Evolutionary conservation across 2,888 invertebrate genomes (phyloP).

Genomic region (Phortica okadai): DNA sequence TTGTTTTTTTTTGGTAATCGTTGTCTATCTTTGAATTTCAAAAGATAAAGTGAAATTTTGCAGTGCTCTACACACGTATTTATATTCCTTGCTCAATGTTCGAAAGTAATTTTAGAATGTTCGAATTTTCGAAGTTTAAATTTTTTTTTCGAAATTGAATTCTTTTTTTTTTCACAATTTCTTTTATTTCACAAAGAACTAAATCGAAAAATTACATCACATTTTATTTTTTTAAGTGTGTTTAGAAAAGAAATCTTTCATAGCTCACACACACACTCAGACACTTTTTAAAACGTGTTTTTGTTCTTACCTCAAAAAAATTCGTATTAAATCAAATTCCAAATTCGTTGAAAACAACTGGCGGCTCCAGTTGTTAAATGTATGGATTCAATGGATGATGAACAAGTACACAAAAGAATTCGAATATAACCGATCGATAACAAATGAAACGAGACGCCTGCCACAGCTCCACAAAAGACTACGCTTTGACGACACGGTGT

Average conservation of each 20-base stretch:
- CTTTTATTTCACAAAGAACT: conserved; percentile 5
- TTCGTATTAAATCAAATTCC: conserved; percentile 17
- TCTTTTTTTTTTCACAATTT: conserved; percentile 4
- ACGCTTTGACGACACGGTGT: conserved; percentile 53
- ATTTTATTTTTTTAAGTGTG: conserved; percentile 26
- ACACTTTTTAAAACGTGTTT: conserved; percentile 36
- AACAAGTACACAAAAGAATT: conserved; percentile 28
- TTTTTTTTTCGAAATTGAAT: conserved; percentile 9
- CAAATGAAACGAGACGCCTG: conserved; percentile 50
- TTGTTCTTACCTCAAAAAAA: conserved; percentile 24
- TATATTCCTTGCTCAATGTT: conserved; percentile 35
- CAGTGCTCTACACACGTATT: background rate
- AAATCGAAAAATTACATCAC: conserved; percentile 20
- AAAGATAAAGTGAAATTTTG: conserved; percentile 42
- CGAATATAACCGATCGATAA: conserved; percentile 29
- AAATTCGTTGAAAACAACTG: conserved; percentile 12
- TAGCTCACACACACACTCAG: background rate
- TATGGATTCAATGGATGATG: conserved; percentile 8
- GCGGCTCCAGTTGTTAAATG: conserved; percentile 17
- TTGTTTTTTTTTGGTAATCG: background rate
- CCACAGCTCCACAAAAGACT: conserved; percentile 68
- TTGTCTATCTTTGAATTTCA: conserved; percentile 19
- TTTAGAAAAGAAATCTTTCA: conserved; percentile 33
- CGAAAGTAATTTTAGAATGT: conserved; percentile 38
- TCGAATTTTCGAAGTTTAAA: conserved; percentile 29